Conservation (phyloP, 1,140 invertebrate genomes). For the Cyphomyrmex costatus region DNA sequence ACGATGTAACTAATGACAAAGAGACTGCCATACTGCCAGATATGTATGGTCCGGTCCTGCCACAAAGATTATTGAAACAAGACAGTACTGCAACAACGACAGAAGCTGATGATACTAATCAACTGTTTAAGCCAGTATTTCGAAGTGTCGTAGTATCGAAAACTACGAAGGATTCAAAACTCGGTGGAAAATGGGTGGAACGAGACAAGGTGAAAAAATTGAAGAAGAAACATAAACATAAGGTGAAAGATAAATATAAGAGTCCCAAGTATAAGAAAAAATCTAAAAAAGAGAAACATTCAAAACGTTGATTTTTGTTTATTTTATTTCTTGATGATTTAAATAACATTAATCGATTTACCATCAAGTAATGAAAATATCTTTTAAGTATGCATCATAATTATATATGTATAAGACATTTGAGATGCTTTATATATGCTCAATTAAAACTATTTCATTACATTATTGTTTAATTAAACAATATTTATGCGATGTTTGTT, state of each 20-base stretch:
- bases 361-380: background rate
- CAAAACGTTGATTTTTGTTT: background rate
- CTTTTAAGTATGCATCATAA: background rate
- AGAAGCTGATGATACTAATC: conserved; percentile 15
- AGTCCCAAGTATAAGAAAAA: conserved; percentile 73
- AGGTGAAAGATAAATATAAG: conserved; percentile 73
- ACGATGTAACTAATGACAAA: background rate
- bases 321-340: conserved; percentile 1
- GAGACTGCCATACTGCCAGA: conserved; percentile 59
- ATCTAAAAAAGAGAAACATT: conserved; percentile 81
- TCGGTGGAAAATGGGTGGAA: conserved; percentile 84
- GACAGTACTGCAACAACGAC: background rate
- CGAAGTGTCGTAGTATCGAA: conserved; percentile 76
- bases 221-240: conserved; percentile 86
- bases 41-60: conserved; percentile 88
- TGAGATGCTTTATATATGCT: background rate
- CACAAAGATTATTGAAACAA: conserved; percentile 75
- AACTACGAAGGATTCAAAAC: conserved; percentile 37
- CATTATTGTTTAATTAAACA: background rate
- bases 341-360: background rate
- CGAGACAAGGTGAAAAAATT: conserved; percentile 80
- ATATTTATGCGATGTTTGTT: background rate
- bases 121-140: conserved; percentile 75
- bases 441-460: conserved; percentile 1
- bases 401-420: conserved; percentile 1